Conservation (phyloP, 2,888 invertebrate species). For the Byasa hedistus region DNA sequence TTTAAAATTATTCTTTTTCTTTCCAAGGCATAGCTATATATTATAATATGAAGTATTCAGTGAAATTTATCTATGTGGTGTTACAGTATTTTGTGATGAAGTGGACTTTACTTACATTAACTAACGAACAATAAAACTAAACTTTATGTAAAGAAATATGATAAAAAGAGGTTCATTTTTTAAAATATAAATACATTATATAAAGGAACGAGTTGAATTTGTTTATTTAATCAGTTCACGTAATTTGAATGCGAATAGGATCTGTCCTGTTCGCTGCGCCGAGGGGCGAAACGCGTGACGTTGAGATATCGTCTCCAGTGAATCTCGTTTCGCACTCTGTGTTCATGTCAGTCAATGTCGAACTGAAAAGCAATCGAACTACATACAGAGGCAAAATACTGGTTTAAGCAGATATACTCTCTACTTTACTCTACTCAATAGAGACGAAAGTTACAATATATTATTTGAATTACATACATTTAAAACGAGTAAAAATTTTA, state of each 20-base stretch:
- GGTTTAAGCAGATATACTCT: neutral
- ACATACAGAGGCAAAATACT: slow-evolving; percentile 1
- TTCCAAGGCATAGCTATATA: too few species aligned
- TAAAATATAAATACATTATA: too few species aligned
- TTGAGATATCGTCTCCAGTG: slow-evolving; percentile 72
- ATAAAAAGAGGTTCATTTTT: too few species aligned
- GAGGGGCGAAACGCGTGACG: slow-evolving; percentile 41
- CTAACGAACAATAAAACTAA: too few species aligned
- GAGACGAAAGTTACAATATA: too few species aligned
- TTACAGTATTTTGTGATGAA: too few species aligned
- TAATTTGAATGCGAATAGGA: slow-evolving; percentile 22
- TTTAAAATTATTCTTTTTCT: neutral
- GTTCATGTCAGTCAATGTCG: slow-evolving; percentile 72
- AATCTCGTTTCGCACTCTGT: slow-evolving; percentile 65
- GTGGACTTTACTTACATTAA: too few species aligned
- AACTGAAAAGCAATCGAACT: slow-evolving; percentile 11
- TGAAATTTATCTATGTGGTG: too few species aligned
- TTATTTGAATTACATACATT: too few species aligned
- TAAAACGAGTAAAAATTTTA: too few species aligned
- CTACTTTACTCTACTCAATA: neutral
- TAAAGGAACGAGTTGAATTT: neutral
- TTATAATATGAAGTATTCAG: too few species aligned
- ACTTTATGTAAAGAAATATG: too few species aligned
- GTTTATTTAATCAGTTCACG: slow-evolving; percentile 19
- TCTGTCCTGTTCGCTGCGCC: slow-evolving; percentile 10